Conservation (phyloP, 1,140 invertebrate species). For the Acyrthosiphon pisum region DNA sequence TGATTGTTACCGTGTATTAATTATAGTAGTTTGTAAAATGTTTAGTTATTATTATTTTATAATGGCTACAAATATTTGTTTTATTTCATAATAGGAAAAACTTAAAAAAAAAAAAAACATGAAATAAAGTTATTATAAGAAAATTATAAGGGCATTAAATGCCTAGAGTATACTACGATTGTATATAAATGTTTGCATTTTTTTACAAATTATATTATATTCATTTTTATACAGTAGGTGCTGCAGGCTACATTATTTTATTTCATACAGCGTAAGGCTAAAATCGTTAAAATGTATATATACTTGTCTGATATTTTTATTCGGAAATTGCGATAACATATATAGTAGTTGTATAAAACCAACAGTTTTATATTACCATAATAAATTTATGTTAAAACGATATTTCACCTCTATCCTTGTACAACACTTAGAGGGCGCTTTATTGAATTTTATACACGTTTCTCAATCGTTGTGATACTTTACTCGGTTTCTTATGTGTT, state of each 20-base stretch:
- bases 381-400: constrained; percentile 27
- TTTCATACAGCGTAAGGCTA: not conserved
- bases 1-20: not conserved
- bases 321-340: constrained; percentile 15
- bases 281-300: constrained; percentile 26
- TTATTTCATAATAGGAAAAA: not conserved
- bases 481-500: constrained; percentile 7
- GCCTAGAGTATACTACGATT: not conserved
- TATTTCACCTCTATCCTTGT: not conserved
- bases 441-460: constrained; percentile 8
- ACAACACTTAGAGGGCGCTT: not conserved
- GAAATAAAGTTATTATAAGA: not conserved
- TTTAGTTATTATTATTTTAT: not conserved
- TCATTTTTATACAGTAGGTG: not conserved
- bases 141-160: not conserved
- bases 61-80: not conserved
- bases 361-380: constrained; percentile 33
- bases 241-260: not conserved
- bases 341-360: constrained; percentile 3
- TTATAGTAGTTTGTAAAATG: not conserved
- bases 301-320: not conserved
- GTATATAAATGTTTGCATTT: not conserved
- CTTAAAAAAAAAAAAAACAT: not conserved
- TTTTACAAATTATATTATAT: not conserved
- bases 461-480: constrained; percentile 15